Percentiles rank a stretch among this genome's conserved stretches.
These are phyloP conservation scores for Pinctada fucata DNA, from an alignment of 2,888 invertebrate genomes.

Conservation along the genomic window DNA sequence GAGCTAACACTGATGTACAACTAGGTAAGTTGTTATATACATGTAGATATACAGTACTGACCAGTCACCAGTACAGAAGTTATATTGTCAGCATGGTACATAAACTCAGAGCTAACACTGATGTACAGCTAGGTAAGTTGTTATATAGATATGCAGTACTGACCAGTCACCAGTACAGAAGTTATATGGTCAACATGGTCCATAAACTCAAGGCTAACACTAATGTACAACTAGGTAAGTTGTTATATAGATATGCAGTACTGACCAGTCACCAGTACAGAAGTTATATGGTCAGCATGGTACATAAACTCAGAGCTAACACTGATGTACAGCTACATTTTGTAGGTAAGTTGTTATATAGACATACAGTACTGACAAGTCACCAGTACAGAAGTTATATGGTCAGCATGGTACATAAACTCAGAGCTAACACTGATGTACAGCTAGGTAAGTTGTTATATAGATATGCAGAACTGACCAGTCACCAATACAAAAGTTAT, in stretches of 20 bases:
- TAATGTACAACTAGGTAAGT: constrained; percentile 86
- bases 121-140: constrained; percentile 85
- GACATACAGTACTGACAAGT: constrained; percentile 81
- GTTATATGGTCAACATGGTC: constrained; percentile 87
- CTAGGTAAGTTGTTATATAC: constrained; percentile 79
- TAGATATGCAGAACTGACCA: constrained; percentile 74
- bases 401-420: constrained; percentile 88
- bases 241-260: too few species aligned
- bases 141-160: constrained; percentile 82
- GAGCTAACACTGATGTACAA: constrained; percentile 89
- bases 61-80: constrained; percentile 83
- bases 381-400: constrained; percentile 86
- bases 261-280: constrained; percentile 83
- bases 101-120: constrained; percentile 88
- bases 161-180: constrained; percentile 82
- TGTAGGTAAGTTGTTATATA: constrained; percentile 75
- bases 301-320: constrained; percentile 90
- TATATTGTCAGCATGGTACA: constrained; percentile 87
- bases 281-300: constrained; percentile 86
- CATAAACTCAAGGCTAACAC: constrained; percentile 89
- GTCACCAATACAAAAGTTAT: constrained; percentile 85
- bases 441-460: constrained; percentile 81
- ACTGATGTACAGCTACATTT: constrained; percentile 85
- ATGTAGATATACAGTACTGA: constrained; percentile 74
- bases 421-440: constrained; percentile 89